Evolutionary conservation across 2,797 vertebrate species (phyloP), one percentile per base, ranked within the genome.

Genomic region (Muraenolepis orangiensis): DNA sequence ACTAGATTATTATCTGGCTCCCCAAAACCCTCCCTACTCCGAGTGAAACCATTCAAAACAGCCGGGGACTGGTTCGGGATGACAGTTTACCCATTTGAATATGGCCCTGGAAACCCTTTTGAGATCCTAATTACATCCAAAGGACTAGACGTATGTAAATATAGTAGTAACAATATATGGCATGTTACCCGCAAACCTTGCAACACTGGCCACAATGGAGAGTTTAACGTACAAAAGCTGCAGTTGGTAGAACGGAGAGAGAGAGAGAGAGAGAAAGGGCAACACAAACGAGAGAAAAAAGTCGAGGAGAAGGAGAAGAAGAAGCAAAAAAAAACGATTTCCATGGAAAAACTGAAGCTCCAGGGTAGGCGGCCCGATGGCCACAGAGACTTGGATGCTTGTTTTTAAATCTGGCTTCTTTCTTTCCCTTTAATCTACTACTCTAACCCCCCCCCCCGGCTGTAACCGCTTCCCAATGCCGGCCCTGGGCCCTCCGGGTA

Each of bases 341-440:
- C 85, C 82, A 82, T 88, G 88, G 89, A 90, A 90, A 90, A 90
- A 84, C n/a, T 30, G 70, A n/a, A 87, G 86, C 68, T 87, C 57
- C 77, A 80, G 74, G 20, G 86, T 86, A 76, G 87, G 74, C 77
- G 76, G 71, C 81, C 75, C 74, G 72, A 36, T 76, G 76, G 80
- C 89, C 87, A 79, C 87, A 83, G 78, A 85, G 82, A 51, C 32
- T 31, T 74, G 73, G 74, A 75, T 86, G 71, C 80, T 74, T 23
- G 70, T 85, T 82, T n/a, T 78, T 23, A 34, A 34, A 38, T 70
- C 32, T 70, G 64, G 64, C 64, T 16, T n/a, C 16, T 64, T n/a
- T n/a, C 16, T 64, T 26, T 20, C 16, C 46, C 57, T 66, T 74
- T 29, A 14, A 29, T 74, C 40, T 67, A 26, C 38, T 23, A 40